These are phyloP conservation scores for Asarcornis scutulata DNA, from an alignment of 2,113 vertebrate species.

Conservation along the genomic window DNA sequence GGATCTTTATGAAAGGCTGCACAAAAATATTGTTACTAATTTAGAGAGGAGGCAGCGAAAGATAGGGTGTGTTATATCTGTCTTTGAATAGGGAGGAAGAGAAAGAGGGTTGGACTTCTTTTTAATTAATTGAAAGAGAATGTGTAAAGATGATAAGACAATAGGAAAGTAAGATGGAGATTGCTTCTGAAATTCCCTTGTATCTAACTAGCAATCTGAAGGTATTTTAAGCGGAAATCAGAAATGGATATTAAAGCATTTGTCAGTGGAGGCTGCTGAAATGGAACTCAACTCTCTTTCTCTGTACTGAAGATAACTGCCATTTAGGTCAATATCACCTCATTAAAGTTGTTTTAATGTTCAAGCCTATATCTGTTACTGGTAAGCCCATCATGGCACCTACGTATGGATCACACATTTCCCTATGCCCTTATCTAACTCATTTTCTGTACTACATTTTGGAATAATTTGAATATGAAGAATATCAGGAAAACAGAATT, in stretches of 20 bases:
- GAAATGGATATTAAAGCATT: neutral
- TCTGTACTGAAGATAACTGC: neutral
- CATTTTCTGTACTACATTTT: neutral
- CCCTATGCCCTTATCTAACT: neutral
- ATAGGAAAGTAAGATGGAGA: neutral
- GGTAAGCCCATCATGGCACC: neutral
- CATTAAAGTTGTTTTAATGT: neutral
- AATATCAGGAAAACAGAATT: slow-evolving; percentile 25
- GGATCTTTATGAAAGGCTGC: neutral
- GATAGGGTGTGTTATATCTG: neutral
- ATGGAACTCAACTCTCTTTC: neutral
- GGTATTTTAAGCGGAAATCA: slow-evolving; percentile 9
- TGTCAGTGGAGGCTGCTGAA: neutral
- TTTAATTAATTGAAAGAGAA: neutral
- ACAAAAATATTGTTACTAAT: neutral
- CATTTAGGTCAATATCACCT: neutral
- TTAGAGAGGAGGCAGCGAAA: neutral
- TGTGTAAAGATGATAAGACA: neutral
- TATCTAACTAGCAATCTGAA: neutral
- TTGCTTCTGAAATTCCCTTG: neutral
- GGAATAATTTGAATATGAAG: slow-evolving; percentile 35
- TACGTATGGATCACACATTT: neutral
- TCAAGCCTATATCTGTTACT: neutral
- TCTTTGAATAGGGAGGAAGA: neutral
- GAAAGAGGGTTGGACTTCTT: neutral